These are phyloP conservation scores for Arenaria interpres DNA, from an alignment of 2,113 vertebrate species.

Conservation along the genomic window DNA sequence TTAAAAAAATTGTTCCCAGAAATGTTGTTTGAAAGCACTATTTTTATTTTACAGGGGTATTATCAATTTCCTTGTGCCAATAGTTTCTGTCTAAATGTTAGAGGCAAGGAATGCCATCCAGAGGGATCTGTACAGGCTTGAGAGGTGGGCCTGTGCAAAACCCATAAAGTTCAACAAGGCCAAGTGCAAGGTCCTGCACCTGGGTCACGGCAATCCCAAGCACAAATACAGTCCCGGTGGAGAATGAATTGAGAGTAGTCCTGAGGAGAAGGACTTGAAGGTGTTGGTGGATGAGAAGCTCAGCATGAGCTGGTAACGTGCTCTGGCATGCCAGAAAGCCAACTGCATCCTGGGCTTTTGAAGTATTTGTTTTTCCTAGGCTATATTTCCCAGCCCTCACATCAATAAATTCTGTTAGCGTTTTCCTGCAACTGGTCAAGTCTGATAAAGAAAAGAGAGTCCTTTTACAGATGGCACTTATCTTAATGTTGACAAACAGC, in stretches of 20 bases:
- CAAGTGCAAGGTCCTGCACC: too few relatives aligned
- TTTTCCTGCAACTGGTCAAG: not conserved
- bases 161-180: too few relatives aligned
- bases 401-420: not conserved
- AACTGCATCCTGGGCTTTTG: not conserved
- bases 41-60: not conserved
- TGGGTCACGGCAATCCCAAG: too few relatives aligned
- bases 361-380: not conserved
- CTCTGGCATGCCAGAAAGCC: too few relatives aligned
- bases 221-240: too few relatives aligned
- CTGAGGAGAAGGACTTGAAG: too few relatives aligned
- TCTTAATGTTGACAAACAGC: not conserved
- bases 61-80: not conserved
- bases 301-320: too few relatives aligned
- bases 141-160: too few relatives aligned
- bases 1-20: rapidly evolving
- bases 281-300: too few relatives aligned
- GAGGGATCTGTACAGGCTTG: too few relatives aligned
- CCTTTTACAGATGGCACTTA: not conserved
- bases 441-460: not conserved
- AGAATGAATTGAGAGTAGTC: too few relatives aligned
- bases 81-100: not conserved
- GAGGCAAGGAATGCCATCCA: too few relatives aligned
- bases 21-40: not conserved
- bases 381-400: not conserved